phyloP scores from a whole-genome alignment of 2,797 vertebrate species.

The Halcyon chelicuti region DNA sequence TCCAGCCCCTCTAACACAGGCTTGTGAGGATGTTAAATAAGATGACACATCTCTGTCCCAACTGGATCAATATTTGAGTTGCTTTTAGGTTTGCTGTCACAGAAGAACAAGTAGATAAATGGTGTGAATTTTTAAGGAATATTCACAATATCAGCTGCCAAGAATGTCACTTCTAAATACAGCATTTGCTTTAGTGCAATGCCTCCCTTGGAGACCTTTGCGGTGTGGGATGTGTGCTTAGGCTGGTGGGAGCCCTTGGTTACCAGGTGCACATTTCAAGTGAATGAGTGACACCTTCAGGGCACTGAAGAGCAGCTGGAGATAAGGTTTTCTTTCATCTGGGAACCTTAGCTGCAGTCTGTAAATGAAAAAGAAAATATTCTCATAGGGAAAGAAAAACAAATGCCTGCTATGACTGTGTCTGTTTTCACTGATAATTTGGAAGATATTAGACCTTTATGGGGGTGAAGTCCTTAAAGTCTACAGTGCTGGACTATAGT shows the following conservation, averaged over 20 bases:
- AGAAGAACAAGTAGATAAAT: neutral
- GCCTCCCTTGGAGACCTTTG: neutral
- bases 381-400: neutral
- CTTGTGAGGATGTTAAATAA: neutral
- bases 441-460: neutral
- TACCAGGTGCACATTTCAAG: neutral
- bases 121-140: neutral
- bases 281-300: constrained; percentile 21
- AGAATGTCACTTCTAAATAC: neutral
- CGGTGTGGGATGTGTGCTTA: neutral
- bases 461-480: neutral
- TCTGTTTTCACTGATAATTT: neutral
- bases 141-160: neutral
- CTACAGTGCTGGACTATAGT: neutral
- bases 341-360: neutral
- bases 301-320: neutral
- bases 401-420: neutral
- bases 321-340: neutral
- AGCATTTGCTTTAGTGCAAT: neutral
- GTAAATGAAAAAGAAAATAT: neutral
- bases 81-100: neutral
- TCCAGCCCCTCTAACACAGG: neutral
- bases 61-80: constrained; percentile 2
- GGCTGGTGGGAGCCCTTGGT: neutral
- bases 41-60: neutral